Base-by-base conservation (phyloP, 2,888 invertebrate species). In the Ethmia dodecea region DNA sequence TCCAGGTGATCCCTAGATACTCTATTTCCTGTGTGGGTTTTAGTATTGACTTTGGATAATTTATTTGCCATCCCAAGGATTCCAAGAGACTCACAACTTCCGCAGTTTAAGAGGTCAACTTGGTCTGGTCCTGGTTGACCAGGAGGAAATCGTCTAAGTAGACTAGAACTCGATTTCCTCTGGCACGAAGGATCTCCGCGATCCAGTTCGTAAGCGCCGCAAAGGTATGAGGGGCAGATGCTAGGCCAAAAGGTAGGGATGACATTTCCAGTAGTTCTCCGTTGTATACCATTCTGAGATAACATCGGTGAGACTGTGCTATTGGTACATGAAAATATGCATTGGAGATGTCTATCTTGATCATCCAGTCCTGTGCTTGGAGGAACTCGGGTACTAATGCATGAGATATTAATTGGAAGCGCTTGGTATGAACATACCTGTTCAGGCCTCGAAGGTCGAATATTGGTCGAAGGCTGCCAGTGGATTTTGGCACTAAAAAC, bases 181-280 rank as follows among this genome's bases (percentile, higher is more conserved):
- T 30, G 0, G 5, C 12, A 2, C 40, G 33, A 8, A 43, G 10
- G 1, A 26, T 3, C n/a, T 31, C 13, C 12, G 40, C 40, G 2
- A 41, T 10, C 41, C 41, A 37, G 13, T 32, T 35, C 5, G 26
- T 28, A 3, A 43, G 9, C 1, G 28, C 14, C 9, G 40, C 30
- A 34, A 40, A 43, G 3, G 29, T 28, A 2, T n/a, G 14, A 12
- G 38, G 38, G 14, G 37, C 37, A 8, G 35, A 29, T 13, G 33
- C 32, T 5, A 43, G 35, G n/a, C 43, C 42, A 30, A 43, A 43
- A 5, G 42, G 39, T 2, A 39, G 18, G 8, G 22, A 14, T 5
- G 34, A 34, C 9, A 40, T 13, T 9, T 37, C 32, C 1, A 33
- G 8, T 8, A 40, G 8, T 4, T 26, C 12, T 1, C 13, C 12